These are phyloP conservation scores for Meloe dianella DNA, from an alignment of 2,888 invertebrate genomes.

Conservation along the genomic window DNA sequence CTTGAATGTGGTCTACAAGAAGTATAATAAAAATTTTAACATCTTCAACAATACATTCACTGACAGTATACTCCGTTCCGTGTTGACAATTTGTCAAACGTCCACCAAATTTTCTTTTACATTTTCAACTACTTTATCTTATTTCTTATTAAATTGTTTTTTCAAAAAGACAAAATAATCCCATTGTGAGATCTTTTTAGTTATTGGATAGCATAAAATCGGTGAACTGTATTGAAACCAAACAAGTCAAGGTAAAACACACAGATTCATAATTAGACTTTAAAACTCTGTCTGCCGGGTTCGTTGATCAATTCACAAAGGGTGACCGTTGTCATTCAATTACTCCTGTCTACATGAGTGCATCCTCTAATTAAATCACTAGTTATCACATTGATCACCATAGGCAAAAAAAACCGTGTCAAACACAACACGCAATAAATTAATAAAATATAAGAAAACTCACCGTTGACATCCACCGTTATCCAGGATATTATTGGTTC, in stretches of 20 bases:
- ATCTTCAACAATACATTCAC: background rate
- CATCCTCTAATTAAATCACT: constrained; percentile 32
- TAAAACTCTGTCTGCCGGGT: constrained; percentile 18
- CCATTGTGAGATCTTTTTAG: background rate
- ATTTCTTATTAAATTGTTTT: background rate
- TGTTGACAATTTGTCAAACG: constrained; percentile 1
- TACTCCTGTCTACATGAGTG: constrained; percentile 32
- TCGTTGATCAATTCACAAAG: constrained; percentile 22
- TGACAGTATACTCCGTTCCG: background rate
- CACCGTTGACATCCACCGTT: constrained; percentile 77
- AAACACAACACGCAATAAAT: background rate
- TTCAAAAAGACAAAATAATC: background rate
- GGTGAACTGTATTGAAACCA: background rate
- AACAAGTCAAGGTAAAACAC: background rate
- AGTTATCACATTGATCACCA: constrained; percentile 17
- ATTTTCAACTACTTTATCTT: background rate
- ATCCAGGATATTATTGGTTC: constrained; percentile 67
- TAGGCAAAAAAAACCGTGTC: background rate
- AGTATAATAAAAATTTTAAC: background rate
- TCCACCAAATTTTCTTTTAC: background rate
- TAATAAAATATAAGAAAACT: constrained; percentile 51
- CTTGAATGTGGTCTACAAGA: background rate
- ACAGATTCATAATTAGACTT: constrained; percentile 19
- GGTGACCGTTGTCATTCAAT: constrained; percentile 33
- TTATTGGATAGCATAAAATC: background rate